Percentiles rank a stretch among this genome's conserved stretches.
Conservation (phyloP, 2,888 invertebrate genomes). For the Uloborus plumipes region DNA sequence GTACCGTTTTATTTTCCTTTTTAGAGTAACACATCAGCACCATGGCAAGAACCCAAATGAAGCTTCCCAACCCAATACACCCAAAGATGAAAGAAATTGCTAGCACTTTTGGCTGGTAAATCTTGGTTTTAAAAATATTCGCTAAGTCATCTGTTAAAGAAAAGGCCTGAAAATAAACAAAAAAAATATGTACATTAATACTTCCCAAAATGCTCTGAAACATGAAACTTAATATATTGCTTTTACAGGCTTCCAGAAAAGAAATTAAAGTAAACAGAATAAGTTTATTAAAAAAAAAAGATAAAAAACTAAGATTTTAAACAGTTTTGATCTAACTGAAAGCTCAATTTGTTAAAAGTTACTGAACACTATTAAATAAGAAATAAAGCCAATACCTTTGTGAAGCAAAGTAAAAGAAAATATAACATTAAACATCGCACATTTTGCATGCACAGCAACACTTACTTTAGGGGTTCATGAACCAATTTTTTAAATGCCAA, state of each 20-base stretch:
- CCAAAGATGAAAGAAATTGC: conserved; percentile 43
- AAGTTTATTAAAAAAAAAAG: neutral
- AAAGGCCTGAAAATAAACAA: conserved; percentile 30
- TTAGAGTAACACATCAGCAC: conserved; percentile 15
- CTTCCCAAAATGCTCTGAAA: neutral
- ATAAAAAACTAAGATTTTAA: neutral
- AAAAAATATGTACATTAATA: neutral
- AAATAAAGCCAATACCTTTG: too few species aligned
- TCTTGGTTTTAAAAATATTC: conserved; percentile 37
- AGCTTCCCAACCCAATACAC: conserved; percentile 32
- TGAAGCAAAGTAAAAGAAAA: too few species aligned
- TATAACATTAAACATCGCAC: too few species aligned
- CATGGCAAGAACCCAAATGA: conserved; percentile 34
- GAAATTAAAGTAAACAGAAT: too few species aligned
- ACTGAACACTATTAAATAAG: neutral
- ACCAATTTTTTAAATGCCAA: too few species aligned
- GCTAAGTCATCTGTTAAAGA: conserved; percentile 47
- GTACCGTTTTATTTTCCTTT: conserved; percentile 30
- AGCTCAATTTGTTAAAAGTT: neutral
- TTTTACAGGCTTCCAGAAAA: too few species aligned
- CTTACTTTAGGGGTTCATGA: too few species aligned
- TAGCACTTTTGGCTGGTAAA: conserved; percentile 37
- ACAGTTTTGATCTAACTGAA: neutral
- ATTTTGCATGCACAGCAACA: too few species aligned
- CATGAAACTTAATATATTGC: neutral